phyloP scores from a whole-genome alignment of 2,888 invertebrate species.

The Dolichomitus sp. region DNA sequence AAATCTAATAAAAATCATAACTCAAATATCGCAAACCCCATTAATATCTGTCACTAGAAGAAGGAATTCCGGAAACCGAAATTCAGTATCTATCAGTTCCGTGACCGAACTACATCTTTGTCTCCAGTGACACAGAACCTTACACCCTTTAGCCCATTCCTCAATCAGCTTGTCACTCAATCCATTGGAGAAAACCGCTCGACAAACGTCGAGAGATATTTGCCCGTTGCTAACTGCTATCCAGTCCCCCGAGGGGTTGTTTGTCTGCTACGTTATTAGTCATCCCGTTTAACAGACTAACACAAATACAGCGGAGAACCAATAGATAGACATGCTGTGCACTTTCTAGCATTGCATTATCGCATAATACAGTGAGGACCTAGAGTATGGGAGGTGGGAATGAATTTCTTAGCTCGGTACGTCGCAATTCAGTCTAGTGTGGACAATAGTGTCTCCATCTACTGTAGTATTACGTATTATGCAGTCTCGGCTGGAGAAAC shows the following conservation, averaged over 20 bases:
- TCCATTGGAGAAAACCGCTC: conserved; percentile 14
- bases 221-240: conserved; percentile 23
- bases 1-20: background rate
- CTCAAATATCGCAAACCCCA: background rate
- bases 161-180: conserved; percentile 13
- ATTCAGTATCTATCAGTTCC: background rate
- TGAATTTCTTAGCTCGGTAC: conserved; percentile 47
- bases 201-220: conserved; percentile 29
- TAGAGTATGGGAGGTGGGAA: background rate
- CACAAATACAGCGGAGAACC: conserved; percentile 1
- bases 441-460: conserved; percentile 42
- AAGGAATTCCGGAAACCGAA: background rate
- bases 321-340: background rate
- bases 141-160: background rate
- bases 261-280: conserved; percentile 62
- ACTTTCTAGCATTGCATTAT: background rate
- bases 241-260: conserved; percentile 42
- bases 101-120: background rate
- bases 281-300: conserved; percentile 47
- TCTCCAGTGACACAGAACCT: background rate
- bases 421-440: conserved; percentile 54
- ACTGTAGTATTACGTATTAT: conserved; percentile 39
- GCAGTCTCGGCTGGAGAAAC: conserved; percentile 25
- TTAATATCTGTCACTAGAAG: background rate
- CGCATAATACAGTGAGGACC: background rate